Evolutionary conservation across 1,140 invertebrate genomes (phyloP).

Genomic region (Vollenhovia emeryi): DNA sequence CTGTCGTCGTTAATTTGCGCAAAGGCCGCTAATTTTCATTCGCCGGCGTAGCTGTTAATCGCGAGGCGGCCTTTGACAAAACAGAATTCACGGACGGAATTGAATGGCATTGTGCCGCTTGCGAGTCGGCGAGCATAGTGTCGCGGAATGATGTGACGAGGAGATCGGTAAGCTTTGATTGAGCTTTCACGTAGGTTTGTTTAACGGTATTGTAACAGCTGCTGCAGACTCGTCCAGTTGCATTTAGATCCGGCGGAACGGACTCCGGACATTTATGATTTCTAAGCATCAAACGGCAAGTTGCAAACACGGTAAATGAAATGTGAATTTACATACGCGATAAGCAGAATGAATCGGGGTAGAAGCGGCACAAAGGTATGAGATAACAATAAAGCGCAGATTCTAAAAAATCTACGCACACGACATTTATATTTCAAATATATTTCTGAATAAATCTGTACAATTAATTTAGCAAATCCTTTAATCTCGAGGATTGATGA

Average conservation of each 20-base stretch:
- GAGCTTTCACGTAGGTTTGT: slow-evolving; percentile 44
- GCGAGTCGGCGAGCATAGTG: slow-evolving; percentile 1
- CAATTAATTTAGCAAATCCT: not conserved
- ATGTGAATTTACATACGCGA: not conserved
- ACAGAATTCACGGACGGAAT: slow-evolving; percentile 39
- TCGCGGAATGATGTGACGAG: slow-evolving; percentile 26
- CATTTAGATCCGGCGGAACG: slow-evolving; percentile 6
- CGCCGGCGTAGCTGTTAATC: slow-evolving; percentile 50
- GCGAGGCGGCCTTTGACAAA: slow-evolving; percentile 29
- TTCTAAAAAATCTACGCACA: not conserved
- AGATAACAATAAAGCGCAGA: not conserved
- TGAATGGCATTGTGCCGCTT: slow-evolving; percentile 43
- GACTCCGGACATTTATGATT: not conserved
- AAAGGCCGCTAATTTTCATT: slow-evolving; percentile 55
- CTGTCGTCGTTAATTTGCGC: slow-evolving; percentile 60
- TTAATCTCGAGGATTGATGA: not conserved
- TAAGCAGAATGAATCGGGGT: not conserved
- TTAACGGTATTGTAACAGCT: slow-evolving; percentile 16
- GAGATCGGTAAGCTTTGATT: slow-evolving; percentile 52
- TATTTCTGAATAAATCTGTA: not conserved
- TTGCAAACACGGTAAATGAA: not conserved
- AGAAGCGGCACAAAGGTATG: not conserved
- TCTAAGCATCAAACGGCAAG: not conserved
- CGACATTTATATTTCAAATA: not conserved
- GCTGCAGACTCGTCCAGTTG: slow-evolving; percentile 5